Evolutionary conservation across 2,888 invertebrate genomes (phyloP), one percentile per base, ranked within the genome.

Genomic region (Ophioninae sp.): DNA sequence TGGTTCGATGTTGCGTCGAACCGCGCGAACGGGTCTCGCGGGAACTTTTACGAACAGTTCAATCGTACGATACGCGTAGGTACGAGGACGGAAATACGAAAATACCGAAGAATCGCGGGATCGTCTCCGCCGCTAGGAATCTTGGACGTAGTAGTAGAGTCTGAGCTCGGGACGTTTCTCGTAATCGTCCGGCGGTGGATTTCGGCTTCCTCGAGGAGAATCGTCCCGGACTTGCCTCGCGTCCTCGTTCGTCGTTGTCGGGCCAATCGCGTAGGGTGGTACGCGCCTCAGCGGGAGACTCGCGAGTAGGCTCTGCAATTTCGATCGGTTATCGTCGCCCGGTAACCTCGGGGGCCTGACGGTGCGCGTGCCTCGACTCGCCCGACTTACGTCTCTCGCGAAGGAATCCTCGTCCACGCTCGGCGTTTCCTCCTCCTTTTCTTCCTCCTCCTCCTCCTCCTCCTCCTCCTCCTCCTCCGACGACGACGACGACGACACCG

Each of bases 131-230:
- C 72, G 72, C 76, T 75, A 41, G 41, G 59, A 62, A 23, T 79
- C 65, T n/a, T 89, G 87, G 39, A 89, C 79, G 77, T 89, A 90
- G 82, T 88, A 88, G 68, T 88, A 90, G 17, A 87, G 73, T 64
- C 88, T 88, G 23, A 73, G 64, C 44, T 84, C 83, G 1, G 89
- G 88, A 85, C 89, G 80, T 64, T 89, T 87, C 50, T 85, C 82
- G n/a, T 86, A 85, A 67, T 76, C 79, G 20, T 23, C 7, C 17
- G 83, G 65, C 8, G 10, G 17, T 8, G 61, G n/a, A n/a, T n/a
- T 61, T 75, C 85, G 69, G 30, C 83, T 70, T 81, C 81, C 83
- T 70, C 77, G 76, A 1, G 44, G 50, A 70, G 67, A 72, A 62
- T 72, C 37, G n/a, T 44, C 17, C 7, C 7, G n/a, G 23, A 17